These are phyloP conservation scores for Muntiacus muntjak DNA, from an alignment of 2,113 vertebrate genomes.

Conservation along the genomic window DNA sequence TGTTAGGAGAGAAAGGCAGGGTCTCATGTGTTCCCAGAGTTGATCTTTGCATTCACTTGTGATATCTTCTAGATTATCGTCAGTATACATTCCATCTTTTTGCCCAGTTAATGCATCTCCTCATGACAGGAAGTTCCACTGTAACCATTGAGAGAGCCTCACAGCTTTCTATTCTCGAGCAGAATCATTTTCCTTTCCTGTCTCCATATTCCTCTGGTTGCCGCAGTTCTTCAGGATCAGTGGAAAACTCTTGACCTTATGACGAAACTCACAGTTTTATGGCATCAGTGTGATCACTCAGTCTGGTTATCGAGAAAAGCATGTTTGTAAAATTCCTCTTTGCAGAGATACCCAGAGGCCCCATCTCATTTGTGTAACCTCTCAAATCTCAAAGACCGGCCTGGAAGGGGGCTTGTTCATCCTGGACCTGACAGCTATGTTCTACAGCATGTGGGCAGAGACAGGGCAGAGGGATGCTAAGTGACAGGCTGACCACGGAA, in stretches of 20 bases:
- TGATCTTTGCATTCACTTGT: background rate
- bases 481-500: accelerated
- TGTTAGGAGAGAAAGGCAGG: background rate
- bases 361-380: background rate
- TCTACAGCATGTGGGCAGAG: accelerated
- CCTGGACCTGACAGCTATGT: background rate
- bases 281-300: background rate
- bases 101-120: too few relatives aligned
- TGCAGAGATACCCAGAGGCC: background rate
- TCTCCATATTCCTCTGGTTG: background rate
- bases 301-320: background rate
- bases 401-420: background rate
- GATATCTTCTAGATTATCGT: background rate
- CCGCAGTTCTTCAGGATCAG: background rate
- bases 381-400: background rate
- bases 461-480: accelerated
- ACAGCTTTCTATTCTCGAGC: background rate
- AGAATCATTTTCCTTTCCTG: background rate
- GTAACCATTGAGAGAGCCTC: background rate
- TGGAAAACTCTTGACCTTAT: background rate
- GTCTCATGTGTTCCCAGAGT: background rate
- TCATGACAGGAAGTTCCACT: accelerated
- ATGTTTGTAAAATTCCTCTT: background rate
- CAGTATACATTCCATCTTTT: background rate
- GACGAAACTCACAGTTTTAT: background rate